Evolutionary conservation across 1,140 invertebrate genomes (phyloP), one percentile per base, ranked within the genome.

Genomic region (Prorops nasuta): DNA sequence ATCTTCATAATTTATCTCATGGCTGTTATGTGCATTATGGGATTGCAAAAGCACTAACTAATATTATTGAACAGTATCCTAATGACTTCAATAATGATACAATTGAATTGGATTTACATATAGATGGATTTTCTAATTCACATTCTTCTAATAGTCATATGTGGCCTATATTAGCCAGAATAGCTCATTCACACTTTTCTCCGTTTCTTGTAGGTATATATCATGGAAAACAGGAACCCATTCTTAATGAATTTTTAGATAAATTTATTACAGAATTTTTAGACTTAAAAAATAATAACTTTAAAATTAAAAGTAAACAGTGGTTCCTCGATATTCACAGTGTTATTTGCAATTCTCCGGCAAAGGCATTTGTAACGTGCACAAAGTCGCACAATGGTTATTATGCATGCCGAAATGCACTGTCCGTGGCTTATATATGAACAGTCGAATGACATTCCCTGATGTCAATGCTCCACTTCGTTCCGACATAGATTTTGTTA

Each of bases 361-460:
- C 24, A 28, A 6, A 12, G 12, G 6, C 24, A 7, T 28, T 12
- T 28, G 12, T 28, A 28, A 28, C 24, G 12, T 28, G 24, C n/a
- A n/a, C n/a, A n/a, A n/a, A n/a, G n/a, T n/a, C n/a, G n/a, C n/a
- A n/a, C n/a, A n/a, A n/a, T n/a, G 6, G 12, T 12, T 28, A 7
- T 28, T 6, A 6, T 28, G 24, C 6, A 4, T 58, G 56, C 19
- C 15, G 16, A 55, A 43, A 52, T 58, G 56, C 31, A 37, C 16
- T 17, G 38, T 32, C 36, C 34, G 55, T 46, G 57, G 54, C 4
- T 16, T 19, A 10, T 48, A 49, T 24, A 19, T 36, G 9, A 34
- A 54, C 21, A 21, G 40, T n/a, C 20, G 54, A 42, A 49, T 56
- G 40, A 12, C 40, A 8, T 54, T 56, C 39, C 19, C 24, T 10